Base-by-base conservation (phyloP, 2,113 vertebrate genomes). In the Petrocephalus zakoni region DNA sequence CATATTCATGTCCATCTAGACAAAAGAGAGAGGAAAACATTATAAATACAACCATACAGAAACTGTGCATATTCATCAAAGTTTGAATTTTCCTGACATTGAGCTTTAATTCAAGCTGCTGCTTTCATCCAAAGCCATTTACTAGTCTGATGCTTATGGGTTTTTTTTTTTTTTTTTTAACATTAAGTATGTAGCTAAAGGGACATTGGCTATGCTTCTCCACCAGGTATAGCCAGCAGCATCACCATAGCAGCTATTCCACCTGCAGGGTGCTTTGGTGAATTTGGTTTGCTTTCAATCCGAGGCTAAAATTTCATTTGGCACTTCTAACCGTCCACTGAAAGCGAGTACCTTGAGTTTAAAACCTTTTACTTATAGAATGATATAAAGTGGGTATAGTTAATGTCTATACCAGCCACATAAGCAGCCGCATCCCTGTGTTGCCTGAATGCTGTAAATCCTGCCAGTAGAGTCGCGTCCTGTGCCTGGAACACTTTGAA, bases 1-100 rank as follows among this genome's bases (percentile, higher is more conserved):
- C 92, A 89, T 93, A 90, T 49, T 19, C 42, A 61, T 68, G n/a
- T 75, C 75, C 55, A 94, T 92, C 94, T 96, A 93, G 92, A 95
- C 93, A 91, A 89, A 85, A 72, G 93, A 94, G 86, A 92, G 92
- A 87, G 21, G 34, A 55, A 58, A 83, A 46, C 53, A 4, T 1
- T n/a, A 8, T 84, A 34, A 84, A 84, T 88, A 46, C 53, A n/a
- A 78, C 15, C 22, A 25, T 42, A 47, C 29, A n/a, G 81, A 22
- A 47, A 47, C 37, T 47, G 42, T 46, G 22, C 34, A 29, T 68
- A 46, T 46, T 15, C 8, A 21, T 42, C 21, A 10, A n/a, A 47
- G 53, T 19, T 56, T 5, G 68, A 78, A 15, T 75, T n/a, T 13
- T n/a, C 10, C 6, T 5, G n/a, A 75, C 49, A 1, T 22, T 37